Conservation (phyloP, 1,140 invertebrate species). For the Brachystomella parvula region DNA sequence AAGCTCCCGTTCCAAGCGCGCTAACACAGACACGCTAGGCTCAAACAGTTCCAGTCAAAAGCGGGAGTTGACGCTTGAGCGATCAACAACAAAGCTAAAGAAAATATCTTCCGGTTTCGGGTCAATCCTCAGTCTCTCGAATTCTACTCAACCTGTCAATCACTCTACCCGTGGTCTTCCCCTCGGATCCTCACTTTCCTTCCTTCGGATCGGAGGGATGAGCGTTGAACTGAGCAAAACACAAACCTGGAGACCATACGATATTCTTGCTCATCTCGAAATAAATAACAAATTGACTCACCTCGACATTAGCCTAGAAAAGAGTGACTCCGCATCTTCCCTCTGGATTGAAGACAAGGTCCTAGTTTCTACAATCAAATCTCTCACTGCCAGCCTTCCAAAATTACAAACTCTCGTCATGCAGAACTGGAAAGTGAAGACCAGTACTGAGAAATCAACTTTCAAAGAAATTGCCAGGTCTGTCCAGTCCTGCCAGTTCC, state of each 20-base stretch:
- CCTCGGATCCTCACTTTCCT: slow-evolving; percentile 14
- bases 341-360: slow-evolving; percentile 25
- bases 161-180: not conserved
- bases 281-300: slow-evolving; percentile 36
- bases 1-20: slow-evolving; percentile 8
- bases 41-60: slow-evolving; percentile 1
- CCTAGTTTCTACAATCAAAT: slow-evolving; percentile 28
- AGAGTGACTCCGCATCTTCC: slow-evolving; percentile 23
- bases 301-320: slow-evolving; percentile 32
- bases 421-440: slow-evolving; percentile 27
- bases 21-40: not conserved
- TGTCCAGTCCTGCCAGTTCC: slow-evolving; percentile 9
- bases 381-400: slow-evolving; percentile 23
- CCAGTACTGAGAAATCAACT: slow-evolving; percentile 21
- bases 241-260: slow-evolving; percentile 26
- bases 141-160: not conserved
- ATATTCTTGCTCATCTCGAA: slow-evolving; percentile 25
- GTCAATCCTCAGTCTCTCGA: slow-evolving; percentile 4
- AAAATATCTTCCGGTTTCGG: not conserved
- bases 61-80: not conserved
- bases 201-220: slow-evolving; percentile 34
- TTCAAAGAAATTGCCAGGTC: slow-evolving; percentile 26
- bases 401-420: slow-evolving; percentile 31
- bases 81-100: not conserved
- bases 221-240: slow-evolving; percentile 28